These are phyloP conservation scores for Tarsius wallacei DNA, from an alignment of 2,797 vertebrate genomes.

Conservation along the genomic window DNA sequence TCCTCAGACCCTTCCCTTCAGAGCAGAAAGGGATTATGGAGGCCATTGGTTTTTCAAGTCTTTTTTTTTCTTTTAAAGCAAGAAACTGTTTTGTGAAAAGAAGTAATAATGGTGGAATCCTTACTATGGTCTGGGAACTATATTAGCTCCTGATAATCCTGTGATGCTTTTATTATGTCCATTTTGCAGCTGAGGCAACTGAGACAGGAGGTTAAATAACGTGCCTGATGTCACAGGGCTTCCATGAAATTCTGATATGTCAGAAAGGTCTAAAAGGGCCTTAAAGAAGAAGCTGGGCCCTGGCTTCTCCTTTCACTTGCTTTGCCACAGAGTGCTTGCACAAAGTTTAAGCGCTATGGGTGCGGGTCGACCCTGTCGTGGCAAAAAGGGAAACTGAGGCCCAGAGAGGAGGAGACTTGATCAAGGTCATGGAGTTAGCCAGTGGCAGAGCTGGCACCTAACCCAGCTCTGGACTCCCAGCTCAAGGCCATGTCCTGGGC, in stretches of 20 bases:
- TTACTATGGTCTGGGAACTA: background rate
- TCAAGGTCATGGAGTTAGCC: background rate
- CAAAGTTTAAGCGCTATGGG: background rate
- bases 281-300: background rate
- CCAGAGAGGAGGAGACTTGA: background rate
- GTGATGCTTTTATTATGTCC: background rate
- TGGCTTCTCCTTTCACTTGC: background rate
- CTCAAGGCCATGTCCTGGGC: background rate
- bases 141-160: background rate
- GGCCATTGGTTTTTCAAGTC: background rate
- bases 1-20: background rate
- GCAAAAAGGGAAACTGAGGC: slow-evolving; percentile 20
- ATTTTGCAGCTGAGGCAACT: background rate
- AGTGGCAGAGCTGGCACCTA: background rate
- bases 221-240: background rate
- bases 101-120: background rate
- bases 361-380: background rate
- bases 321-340: too few species aligned
- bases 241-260: background rate
- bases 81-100: background rate
- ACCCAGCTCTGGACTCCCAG: background rate
- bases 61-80: background rate
- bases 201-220: background rate
- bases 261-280: background rate
- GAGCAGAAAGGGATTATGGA: background rate